Percentiles rank a stretch among this genome's conserved stretches.
Conservation (phyloP, 2,888 invertebrate genomes). For the Fissipunctia ypsillon region DNA sequence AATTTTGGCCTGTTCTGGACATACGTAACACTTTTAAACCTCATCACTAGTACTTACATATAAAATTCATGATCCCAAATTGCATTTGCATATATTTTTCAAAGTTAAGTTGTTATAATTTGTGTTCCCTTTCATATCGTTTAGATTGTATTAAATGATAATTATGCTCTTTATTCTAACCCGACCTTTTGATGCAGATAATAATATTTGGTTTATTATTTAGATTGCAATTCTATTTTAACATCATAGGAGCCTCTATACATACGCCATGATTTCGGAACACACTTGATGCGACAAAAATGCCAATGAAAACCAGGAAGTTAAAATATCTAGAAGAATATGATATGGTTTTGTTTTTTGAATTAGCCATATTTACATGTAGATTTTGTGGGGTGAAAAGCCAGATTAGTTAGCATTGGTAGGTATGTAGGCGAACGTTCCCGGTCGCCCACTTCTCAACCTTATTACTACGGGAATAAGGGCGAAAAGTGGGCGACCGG, state of each 20-base stretch:
- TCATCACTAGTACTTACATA: background rate
- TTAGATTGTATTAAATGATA: conserved; percentile 63
- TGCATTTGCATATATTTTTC: conserved; percentile 36
- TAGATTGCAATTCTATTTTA: conserved; percentile 33
- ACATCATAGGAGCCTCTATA: conserved; percentile 20
- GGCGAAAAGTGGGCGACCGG: no score
- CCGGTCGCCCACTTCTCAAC: no score
- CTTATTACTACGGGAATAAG: no score
- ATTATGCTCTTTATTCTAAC: conserved; percentile 40
- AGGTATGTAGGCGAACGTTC: no score
- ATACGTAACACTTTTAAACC: background rate
- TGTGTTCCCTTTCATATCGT: conserved; percentile 36
- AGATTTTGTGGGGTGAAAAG: no score
- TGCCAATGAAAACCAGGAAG: background rate
- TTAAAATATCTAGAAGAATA: background rate
- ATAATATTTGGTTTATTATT: conserved; percentile 51
- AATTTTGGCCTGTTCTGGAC: no score
- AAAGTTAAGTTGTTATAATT: conserved; percentile 31
- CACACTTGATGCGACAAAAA: background rate
- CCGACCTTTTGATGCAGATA: conserved; percentile 63
- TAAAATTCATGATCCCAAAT: conserved; percentile 4
- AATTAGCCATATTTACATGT: no score
- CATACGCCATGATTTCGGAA: conserved; percentile 10
- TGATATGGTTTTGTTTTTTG: accelerated
- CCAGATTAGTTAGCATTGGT: no score